A percentile compares a stretch with the other conserved stretches of the same genome.
These are phyloP conservation scores for Riparia riparia DNA, from an alignment of 2,113 vertebrate species.

Conservation along the genomic window DNA sequence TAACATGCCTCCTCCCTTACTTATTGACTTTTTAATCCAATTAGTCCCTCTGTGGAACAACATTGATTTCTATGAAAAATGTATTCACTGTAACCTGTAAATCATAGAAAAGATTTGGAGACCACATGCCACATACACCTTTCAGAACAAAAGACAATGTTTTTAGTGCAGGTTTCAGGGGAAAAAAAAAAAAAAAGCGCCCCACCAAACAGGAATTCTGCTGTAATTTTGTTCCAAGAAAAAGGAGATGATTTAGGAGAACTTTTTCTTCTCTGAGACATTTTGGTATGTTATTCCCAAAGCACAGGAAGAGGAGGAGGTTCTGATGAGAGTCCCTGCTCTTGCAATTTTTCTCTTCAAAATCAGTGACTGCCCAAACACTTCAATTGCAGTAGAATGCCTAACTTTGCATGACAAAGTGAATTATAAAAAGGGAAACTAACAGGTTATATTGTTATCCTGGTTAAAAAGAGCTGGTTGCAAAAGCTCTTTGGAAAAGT, in stretches of 20 bases:
- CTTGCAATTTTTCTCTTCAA: not conserved
- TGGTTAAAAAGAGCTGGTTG: not conserved
- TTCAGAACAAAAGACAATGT: not conserved
- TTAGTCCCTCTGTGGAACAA: not conserved
- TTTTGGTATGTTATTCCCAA: not conserved
- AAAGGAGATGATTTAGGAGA: not conserved
- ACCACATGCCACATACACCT: not conserved
- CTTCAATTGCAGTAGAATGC: not conserved
- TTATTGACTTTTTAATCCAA: not conserved
- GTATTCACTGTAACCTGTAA: not conserved
- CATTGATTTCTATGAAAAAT: not conserved
- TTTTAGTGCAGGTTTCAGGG: not conserved
- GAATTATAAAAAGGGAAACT: not conserved
- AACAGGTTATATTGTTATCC: not conserved
- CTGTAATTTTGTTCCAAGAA: not conserved
- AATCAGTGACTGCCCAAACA: not conserved
- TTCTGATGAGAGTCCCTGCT: not conserved
- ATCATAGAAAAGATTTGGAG: not conserved
- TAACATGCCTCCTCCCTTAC: not conserved
- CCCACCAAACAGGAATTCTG: not conserved
- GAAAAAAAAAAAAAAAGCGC: not conserved
- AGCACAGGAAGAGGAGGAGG: not conserved
- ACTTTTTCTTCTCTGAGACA: not conserved
- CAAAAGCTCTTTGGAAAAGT: not conserved
- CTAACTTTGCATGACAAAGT: not conserved